Percentiles rank a stretch among this genome's conserved stretches.
Evolutionary conservation across 1,140 invertebrate genomes (phyloP).

Genomic region (Panulirus ornatus): DNA sequence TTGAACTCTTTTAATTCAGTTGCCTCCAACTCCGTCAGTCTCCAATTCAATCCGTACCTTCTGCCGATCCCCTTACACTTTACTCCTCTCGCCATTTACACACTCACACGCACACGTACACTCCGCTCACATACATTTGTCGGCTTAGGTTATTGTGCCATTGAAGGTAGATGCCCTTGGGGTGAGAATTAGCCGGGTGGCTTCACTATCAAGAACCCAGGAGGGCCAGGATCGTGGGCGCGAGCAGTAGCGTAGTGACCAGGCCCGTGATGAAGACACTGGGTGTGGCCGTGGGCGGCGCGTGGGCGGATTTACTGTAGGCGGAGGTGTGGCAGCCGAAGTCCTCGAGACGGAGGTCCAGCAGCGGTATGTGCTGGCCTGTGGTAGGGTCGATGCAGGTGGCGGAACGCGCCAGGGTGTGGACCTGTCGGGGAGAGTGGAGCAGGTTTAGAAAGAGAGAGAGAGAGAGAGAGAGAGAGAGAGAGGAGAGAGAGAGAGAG

Average conservation of each 20-base stretch:
- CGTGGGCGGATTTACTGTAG: slow-evolving; percentile 79
- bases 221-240: not conserved
- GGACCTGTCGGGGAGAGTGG: slow-evolving; percentile 76
- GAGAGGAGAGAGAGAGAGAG: not conserved
- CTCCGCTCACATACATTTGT: too few species aligned
- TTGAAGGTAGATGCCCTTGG: too few species aligned
- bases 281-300: slow-evolving; percentile 42
- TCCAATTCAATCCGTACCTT: too few species aligned
- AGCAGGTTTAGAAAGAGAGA: too few species aligned
- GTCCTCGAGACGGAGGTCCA: slow-evolving; percentile 86
- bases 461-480: not conserved
- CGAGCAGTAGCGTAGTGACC: slow-evolving; percentile 3
- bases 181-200: too few species aligned
- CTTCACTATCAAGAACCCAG: slow-evolving; percentile 60
- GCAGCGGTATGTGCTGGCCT: slow-evolving; percentile 83
- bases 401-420: slow-evolving; percentile 80
- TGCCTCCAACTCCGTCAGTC: too few species aligned
- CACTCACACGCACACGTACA: too few species aligned
- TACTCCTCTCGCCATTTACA: too few species aligned
- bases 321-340: slow-evolving; percentile 87
- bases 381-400: slow-evolving; percentile 83
- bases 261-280: slow-evolving; percentile 28
- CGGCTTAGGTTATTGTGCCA: too few species aligned
- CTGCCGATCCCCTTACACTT: too few species aligned
- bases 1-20: too few species aligned